Conservation (phyloP, 2,113 vertebrate genomes). For the Hippocampus barbouri region DNA sequence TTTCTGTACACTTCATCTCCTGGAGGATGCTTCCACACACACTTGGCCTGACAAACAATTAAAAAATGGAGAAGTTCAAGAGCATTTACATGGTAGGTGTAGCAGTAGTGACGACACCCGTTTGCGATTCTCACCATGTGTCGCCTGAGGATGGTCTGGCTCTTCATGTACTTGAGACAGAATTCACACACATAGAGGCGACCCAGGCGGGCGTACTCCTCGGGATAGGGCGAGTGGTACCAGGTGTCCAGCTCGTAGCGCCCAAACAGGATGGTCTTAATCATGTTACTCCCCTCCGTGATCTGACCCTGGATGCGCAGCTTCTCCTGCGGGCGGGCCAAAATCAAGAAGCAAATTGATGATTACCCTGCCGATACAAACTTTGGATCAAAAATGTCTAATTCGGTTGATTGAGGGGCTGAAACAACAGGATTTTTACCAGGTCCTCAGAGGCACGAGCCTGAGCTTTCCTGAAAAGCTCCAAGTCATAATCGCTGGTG, state of each 20-base stretch:
- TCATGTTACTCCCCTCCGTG: conserved; percentile 98
- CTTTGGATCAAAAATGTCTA: too few relatives aligned
- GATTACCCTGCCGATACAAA: too few relatives aligned
- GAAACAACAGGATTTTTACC: conserved; percentile 68
- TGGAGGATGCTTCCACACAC: conserved; percentile 97
- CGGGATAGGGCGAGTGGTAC: conserved; percentile 98
- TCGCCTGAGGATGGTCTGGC: conserved; percentile 92
- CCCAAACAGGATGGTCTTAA: conserved; percentile 97
- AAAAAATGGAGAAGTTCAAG: not conserved
- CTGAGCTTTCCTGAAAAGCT: conserved; percentile 96
- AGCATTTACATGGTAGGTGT: not conserved
- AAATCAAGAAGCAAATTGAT: not conserved
- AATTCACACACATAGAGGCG: conserved; percentile 98
- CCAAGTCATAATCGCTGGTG: conserved; percentile 96
- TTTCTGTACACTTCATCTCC: conserved; percentile 98
- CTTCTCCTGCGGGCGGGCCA: conserved; percentile 78
- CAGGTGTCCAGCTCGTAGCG: conserved; percentile 96
- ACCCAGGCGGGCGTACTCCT: conserved; percentile 93
- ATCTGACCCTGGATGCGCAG: conserved; percentile 94
- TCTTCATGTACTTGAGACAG: conserved; percentile 99
- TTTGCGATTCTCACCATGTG: conserved; percentile 82
- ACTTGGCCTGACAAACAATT: conserved; percentile 81
- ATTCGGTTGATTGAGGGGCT: too few relatives aligned
- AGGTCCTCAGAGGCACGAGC: conserved; percentile 95
- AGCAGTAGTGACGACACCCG: too few relatives aligned